Conservation (phyloP, 2,797 vertebrate genomes). For the Hyperoplus lanceolatus region DNA sequence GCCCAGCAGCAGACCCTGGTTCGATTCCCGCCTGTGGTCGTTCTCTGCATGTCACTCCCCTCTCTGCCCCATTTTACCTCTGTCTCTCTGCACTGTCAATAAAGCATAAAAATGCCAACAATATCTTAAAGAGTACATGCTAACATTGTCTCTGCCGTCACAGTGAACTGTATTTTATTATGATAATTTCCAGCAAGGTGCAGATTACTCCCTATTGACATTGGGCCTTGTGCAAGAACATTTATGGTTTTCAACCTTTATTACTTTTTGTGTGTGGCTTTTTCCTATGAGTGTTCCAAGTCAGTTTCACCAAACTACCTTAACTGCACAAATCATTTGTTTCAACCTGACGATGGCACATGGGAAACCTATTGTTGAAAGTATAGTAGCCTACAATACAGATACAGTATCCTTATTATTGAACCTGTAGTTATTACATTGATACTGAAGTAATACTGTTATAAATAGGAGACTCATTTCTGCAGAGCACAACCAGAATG, state of each 20-base stretch:
- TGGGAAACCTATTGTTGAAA: not conserved
- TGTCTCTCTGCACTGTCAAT: too few species aligned
- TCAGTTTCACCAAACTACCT: not conserved
- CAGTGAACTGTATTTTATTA: not conserved
- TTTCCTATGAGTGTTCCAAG: not conserved
- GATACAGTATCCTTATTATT: slow-evolving; percentile 8
- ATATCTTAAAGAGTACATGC: not conserved
- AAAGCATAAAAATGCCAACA: too few species aligned
- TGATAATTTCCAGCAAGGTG: not conserved
- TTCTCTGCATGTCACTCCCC: too few species aligned
- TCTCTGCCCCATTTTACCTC: too few species aligned
- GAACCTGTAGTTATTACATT: slow-evolving; percentile 6
- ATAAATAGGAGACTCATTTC: slow-evolving; percentile 11
- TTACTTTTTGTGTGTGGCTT: not conserved
- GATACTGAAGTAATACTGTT: slow-evolving; percentile 1
- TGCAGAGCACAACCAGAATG: not conserved
- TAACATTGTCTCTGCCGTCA: not conserved
- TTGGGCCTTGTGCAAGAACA: not conserved
- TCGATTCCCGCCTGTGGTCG: too few species aligned
- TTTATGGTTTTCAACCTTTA: not conserved
- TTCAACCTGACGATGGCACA: not conserved
- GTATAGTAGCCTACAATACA: not conserved
- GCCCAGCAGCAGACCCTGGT: too few species aligned
- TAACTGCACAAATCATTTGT: not conserved
- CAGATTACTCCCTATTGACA: not conserved